Evolutionary conservation across 2,797 vertebrate genomes (phyloP).

Genomic region (Schizopygopsis pylzovi): DNA sequence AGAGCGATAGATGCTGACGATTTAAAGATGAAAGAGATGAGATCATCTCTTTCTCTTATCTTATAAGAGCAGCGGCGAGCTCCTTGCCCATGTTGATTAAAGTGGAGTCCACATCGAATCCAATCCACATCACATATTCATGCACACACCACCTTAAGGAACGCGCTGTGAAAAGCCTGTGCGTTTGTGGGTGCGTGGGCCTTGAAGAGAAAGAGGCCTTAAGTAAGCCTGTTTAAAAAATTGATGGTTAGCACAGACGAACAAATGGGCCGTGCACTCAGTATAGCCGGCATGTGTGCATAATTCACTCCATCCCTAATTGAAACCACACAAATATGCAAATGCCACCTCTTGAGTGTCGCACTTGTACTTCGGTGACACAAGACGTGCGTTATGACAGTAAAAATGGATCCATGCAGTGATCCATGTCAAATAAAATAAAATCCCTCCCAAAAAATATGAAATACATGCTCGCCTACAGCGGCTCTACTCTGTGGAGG

Average conservation of each 20-base stretch:
- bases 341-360: slow-evolving; percentile 46
- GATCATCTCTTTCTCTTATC: background rate
- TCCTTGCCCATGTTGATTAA: background rate
- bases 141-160: background rate
- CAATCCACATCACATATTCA: background rate
- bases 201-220: slow-evolving; percentile 31
- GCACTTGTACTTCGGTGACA: background rate
- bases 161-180: slow-evolving; percentile 3
- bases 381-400: background rate
- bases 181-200: background rate
- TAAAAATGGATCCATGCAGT: slow-evolving; percentile 17
- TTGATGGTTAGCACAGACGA: slow-evolving; percentile 37
- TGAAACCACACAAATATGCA: slow-evolving; percentile 49
- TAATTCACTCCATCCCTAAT: slow-evolving; percentile 46
- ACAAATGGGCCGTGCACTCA: slow-evolving; percentile 30
- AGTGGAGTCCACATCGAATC: background rate
- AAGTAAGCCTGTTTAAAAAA: slow-evolving; percentile 54
- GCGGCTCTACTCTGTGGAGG: background rate
- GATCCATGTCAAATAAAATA: slow-evolving; percentile 17
- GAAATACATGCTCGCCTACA: background rate
- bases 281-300: slow-evolving; percentile 36
- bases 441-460: background rate
- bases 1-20: background rate
- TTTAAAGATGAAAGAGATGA: background rate
- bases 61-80: background rate